A percentile compares a stretch with the other conserved stretches of the same genome.
These are phyloP conservation scores for Sarcophaga subvicina DNA, from an alignment of 2,888 invertebrate genomes.

Conservation along the genomic window DNA sequence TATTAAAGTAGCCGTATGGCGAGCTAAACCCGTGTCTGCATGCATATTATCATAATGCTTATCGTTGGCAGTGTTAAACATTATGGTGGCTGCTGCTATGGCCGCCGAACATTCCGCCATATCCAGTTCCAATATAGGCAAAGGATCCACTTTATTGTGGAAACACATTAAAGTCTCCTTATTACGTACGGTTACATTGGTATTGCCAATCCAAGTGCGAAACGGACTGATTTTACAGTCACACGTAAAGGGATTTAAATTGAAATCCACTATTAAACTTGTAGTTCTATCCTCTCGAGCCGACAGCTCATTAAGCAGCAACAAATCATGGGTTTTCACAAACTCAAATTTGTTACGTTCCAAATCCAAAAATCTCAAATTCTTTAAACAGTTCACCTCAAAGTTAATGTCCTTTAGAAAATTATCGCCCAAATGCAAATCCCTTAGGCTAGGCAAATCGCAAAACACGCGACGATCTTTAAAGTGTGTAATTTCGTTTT, in stretches of 20 bases:
- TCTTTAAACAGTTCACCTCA: constrained; percentile 86
- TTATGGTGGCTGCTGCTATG: constrained; percentile 77
- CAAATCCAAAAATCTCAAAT: constrained; percentile 87
- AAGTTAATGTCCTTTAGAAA: constrained; percentile 85
- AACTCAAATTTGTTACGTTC: constrained; percentile 86
- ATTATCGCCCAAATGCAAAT: constrained; percentile 88
- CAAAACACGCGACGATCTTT: constrained; percentile 87
- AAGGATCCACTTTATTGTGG: constrained; percentile 75
- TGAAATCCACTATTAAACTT: constrained; percentile 85
- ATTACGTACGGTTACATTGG: constrained; percentile 85
- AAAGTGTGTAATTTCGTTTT: constrained; percentile 88
- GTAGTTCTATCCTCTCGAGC: constrained; percentile 79
- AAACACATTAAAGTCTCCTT: constrained; percentile 84
- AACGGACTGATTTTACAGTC: constrained; percentile 85
- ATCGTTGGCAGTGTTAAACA: constrained; percentile 74
- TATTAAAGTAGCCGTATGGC: constrained; percentile 80
- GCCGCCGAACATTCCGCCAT: constrained; percentile 77
- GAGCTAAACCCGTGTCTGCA: constrained; percentile 70
- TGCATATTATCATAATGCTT: constrained; percentile 73
- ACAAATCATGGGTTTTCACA: constrained; percentile 84
- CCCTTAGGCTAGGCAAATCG: constrained; percentile 85
- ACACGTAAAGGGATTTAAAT: constrained; percentile 87
- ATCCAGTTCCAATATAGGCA: constrained; percentile 76
- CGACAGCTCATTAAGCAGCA: constrained; percentile 84
- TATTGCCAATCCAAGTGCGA: constrained; percentile 85